These are phyloP conservation scores for Lumbricus terrestris DNA, from an alignment of 2,888 invertebrate species.

Conservation along the genomic window DNA sequence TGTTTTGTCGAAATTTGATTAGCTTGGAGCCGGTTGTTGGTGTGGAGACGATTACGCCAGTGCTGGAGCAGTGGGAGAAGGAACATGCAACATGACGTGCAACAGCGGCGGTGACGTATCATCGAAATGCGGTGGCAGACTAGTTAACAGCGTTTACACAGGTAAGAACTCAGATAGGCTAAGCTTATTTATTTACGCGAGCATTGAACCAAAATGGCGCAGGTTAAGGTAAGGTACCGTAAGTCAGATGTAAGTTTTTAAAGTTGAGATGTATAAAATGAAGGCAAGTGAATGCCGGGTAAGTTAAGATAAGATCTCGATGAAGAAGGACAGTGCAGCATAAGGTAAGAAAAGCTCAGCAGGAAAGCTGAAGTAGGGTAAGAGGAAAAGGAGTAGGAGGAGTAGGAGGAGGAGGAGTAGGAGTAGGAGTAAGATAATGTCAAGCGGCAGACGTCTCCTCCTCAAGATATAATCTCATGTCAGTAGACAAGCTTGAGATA, in stretches of 20 bases:
- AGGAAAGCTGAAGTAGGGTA: neutral
- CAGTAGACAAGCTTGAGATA: neutral
- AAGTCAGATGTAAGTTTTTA: no score
- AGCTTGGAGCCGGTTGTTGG: neutral
- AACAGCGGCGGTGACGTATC: neutral
- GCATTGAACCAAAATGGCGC: neutral
- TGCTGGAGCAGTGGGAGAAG: neutral
- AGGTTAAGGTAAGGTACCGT: no score
- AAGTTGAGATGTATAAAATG: no score
- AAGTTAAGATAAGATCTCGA: neutral
- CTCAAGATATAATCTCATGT: neutral
- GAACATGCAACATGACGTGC: neutral
- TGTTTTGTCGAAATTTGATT: neutral
- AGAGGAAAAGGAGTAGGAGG: neutral
- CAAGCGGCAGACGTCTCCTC: no score
- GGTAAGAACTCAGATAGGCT: neutral
- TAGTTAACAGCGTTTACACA: conserved; percentile 5
- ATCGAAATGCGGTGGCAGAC: neutral
- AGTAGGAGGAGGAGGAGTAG: no score
- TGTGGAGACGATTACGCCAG: neutral
- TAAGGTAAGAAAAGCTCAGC: neutral
- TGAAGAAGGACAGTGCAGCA: neutral
- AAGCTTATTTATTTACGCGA: neutral
- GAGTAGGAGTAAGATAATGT: no score
- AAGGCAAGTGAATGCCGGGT: neutral